Evolutionary conservation across 2,888 invertebrate genomes (phyloP).

Genomic region (Drosophila paramelanica): DNA sequence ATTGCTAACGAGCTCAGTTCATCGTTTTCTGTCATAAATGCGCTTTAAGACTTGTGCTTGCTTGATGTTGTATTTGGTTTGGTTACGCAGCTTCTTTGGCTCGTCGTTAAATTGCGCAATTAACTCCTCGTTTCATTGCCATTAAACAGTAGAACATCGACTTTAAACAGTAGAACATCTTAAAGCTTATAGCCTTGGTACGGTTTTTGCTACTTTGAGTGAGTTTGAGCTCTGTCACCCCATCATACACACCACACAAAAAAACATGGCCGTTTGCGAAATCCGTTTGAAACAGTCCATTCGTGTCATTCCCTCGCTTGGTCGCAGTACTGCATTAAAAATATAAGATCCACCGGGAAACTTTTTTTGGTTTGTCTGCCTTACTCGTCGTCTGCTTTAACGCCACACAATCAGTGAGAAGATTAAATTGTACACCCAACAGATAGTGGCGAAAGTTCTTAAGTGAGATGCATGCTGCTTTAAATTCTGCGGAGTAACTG

Average conservation of each 20-base stretch:
- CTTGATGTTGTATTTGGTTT: no score
- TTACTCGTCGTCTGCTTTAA: slow-evolving; percentile 6
- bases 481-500: slow-evolving; percentile 56
- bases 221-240: no score
- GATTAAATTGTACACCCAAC: neutral
- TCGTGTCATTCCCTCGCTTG: neutral
- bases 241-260: no score
- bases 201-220: neutral
- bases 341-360: neutral
- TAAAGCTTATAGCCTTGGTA: no score
- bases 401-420: slow-evolving; percentile 1
- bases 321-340: neutral
- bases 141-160: no score
- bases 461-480: slow-evolving; percentile 54
- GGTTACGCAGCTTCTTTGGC: no score
- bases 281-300: neutral
- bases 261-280: neutral
- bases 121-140: no score
- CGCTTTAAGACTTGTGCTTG: no score
- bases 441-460: slow-evolving; percentile 54
- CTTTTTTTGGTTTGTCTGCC: slow-evolving; percentile 3
- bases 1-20: no score
- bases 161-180: no score
- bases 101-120: no score
- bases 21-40: no score